Base-by-base conservation (phyloP, 2,113 vertebrate genomes). In the Antechinus stuartii region DNA sequence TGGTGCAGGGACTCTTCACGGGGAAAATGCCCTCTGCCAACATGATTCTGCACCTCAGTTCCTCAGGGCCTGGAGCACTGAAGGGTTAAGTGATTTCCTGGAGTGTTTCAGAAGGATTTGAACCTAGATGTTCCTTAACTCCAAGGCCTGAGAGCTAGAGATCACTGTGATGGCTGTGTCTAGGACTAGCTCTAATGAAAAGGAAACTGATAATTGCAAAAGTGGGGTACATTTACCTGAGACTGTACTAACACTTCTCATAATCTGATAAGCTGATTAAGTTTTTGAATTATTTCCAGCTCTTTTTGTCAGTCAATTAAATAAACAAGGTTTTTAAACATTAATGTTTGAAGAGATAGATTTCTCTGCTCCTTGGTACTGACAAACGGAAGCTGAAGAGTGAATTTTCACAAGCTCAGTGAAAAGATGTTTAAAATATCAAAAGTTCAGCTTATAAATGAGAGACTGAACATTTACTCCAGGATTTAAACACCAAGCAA, bases 381-480 rank as follows among this genome's bases (percentile, higher is more conserved):
- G 6, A n/a, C 42, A 90, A 94, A 76, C 0, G 93, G n/a, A 95
- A 94, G 94, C 12, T 25, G 49, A 94, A 91, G 30, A 76, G 46
- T 91, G 53, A 3, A n/a, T 84, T 96, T 95, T 93, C 27, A 92
- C 47, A 91, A 95, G 56, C 56, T 92, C 56, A n/a, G 12, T 35
- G 91, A 89, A 90, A 0, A 95, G 57, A 92, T 42, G 93, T 22
- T 52, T 92, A 91, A 92, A n/a, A 24, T n/a, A 55, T 96, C 24
- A 47, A 89, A 96, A 84, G 49, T 57, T 95, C 93, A 89, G 89
- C 50, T 61, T 90, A 90, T 35, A 50, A 84, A 91, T 27, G 2
- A 96, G 76, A 92, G 90, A 47, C 22, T 61, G 50, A 90, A 84
- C 93, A 30, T 54, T 93, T 90, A 91, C 35, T n/a, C 24, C 23